These are phyloP conservation scores for Euzophera pinguis DNA, from an alignment of 2,888 invertebrate species.

Conservation along the genomic window DNA sequence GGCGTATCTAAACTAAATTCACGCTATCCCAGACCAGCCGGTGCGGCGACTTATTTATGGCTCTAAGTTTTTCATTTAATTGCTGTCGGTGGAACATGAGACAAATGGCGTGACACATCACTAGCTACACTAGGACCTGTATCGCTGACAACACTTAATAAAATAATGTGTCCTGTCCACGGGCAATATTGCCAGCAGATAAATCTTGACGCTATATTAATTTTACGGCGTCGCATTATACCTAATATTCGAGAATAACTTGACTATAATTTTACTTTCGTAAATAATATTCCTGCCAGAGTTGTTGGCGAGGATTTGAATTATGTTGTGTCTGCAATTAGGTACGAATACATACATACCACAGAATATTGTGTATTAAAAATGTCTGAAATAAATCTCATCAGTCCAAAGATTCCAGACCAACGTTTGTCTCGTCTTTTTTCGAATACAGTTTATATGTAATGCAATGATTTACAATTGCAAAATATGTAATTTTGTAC, in stretches of 20 bases:
- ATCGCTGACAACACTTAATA: constrained; percentile 2
- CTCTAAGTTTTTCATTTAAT: constrained; percentile 24
- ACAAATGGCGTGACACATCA: constrained; percentile 16
- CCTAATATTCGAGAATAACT: neutral
- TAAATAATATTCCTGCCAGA: neutral
- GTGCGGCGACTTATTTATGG: constrained; percentile 17
- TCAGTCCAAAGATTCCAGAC: no score
- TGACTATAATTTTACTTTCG: neutral
- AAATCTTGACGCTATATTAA: neutral
- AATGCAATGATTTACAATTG: no score
- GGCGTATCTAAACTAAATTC: constrained; percentile 12
- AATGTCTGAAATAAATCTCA: no score
- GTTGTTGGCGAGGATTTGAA: neutral
- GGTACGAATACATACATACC: no score
- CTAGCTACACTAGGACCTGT: neutral
- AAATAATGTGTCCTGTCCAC: constrained; percentile 10
- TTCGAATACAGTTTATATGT: no score
- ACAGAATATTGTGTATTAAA: no score
- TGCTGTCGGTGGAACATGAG: constrained; percentile 12
- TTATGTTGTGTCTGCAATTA: no score
- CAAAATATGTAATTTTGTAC: no score
- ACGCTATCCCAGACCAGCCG: constrained; percentile 1
- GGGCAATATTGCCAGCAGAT: neutral
- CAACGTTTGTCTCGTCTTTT: no score
- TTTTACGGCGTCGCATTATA: neutral